These are phyloP conservation scores for Heteromormyrus szaboi DNA, from an alignment of 2,797 vertebrate genomes.

Conservation along the genomic window DNA sequence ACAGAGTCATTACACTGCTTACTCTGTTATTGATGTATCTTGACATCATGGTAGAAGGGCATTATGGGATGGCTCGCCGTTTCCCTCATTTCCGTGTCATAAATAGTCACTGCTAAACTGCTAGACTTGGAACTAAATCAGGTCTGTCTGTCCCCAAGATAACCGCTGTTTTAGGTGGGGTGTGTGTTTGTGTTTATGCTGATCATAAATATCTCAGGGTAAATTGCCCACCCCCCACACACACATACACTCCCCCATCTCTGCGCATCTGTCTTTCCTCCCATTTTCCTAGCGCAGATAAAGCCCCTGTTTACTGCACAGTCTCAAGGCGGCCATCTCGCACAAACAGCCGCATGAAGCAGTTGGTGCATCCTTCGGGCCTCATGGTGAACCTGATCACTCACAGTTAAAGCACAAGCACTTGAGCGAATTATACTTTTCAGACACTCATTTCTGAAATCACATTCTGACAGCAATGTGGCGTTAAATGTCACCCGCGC, in stretches of 20 bases:
- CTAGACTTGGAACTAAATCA: not conserved
- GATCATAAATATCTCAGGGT: conserved; percentile 16
- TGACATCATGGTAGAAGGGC: not conserved
- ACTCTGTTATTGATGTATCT: conserved; percentile 4
- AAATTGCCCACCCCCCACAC: not conserved
- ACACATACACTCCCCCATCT: not conserved
- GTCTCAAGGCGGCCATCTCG: not conserved
- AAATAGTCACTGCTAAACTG: not conserved
- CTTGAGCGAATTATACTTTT: not conserved
- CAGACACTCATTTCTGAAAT: conserved; percentile 16
- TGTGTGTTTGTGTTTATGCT: conserved; percentile 14
- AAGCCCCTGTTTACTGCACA: not conserved
- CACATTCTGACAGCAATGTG: conserved; percentile 30
- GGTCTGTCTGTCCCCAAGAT: not conserved
- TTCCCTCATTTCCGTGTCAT: not conserved
- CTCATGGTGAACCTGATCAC: not conserved
- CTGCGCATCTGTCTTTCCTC: conserved; percentile 3
- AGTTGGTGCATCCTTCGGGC: not conserved
- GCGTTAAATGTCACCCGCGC: conserved; percentile 41
- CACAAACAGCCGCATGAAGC: not conserved
- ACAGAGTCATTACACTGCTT: conserved; percentile 30
- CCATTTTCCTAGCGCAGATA: not conserved
- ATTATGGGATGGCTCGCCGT: not conserved
- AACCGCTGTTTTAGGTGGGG: not conserved
- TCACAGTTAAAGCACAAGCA: not conserved